Base-by-base conservation (phyloP, 2,797 vertebrate genomes). In the Sebastes nivosus region DNA sequence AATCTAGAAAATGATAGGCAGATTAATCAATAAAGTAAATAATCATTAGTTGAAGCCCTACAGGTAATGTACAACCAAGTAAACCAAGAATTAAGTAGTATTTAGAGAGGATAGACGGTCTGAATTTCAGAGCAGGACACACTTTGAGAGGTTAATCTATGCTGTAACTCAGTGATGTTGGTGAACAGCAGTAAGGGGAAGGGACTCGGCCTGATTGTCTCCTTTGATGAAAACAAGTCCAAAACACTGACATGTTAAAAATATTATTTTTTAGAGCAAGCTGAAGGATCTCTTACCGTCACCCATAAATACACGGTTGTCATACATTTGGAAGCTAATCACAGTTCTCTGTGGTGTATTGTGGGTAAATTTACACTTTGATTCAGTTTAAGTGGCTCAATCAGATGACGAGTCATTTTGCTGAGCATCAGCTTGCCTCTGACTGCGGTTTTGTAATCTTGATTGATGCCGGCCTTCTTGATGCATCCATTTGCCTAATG, bases 401-500 rank as follows among this genome's bases (percentile, higher is more conserved):
- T 71, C 1, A 29, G 32, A 30, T n/a, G 46, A 8, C 3, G 8
- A 8, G 46, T 52, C 18, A 52, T 52, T 52, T 20, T 9, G 16
- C 46, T 52, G 46, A 52, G 29, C 20, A 4, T 32, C 67, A 57
- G 20, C 67, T 32, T 2, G 11, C 64, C 27, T 68, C 25, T 72
- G 10, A 11, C 42, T 22, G 72, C 10, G 2, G 9, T 42, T 0
- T 59, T 66, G 18, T 25, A 6, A 38, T 72, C 22, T 9, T 64
- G 71, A 67, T 66, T 68, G 65, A 79, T 59, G 64, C 16, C 50
- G 32, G 6, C 4, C 3, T 63, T 54, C 24, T 16, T 67, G 52
- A 67, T 83, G 72, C 27, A 16, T 84, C 63, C n/a, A 5, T 72
- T 65, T 64, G n/a, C 27, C 22, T 83, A 12, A 86, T 59, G 12